phyloP scores from a whole-genome alignment of 2,797 vertebrate genomes.

The Cynopterus sphinx region DNA sequence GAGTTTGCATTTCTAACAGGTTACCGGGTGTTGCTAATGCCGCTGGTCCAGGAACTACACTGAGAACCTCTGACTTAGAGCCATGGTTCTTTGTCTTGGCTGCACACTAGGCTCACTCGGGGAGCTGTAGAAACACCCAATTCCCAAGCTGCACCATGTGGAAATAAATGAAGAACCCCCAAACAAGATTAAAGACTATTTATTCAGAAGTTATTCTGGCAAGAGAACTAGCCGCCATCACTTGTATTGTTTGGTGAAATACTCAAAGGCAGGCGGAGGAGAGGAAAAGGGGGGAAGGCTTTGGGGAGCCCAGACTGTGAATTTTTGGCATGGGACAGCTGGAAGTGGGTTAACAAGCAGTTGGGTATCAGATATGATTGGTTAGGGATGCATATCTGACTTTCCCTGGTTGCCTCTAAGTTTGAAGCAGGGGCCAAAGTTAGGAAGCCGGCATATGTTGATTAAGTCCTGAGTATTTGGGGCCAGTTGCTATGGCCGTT shows the following conservation, averaged over 20 bases:
- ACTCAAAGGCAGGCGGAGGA: not conserved
- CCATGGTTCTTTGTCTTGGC: not conserved
- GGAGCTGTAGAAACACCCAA: not conserved
- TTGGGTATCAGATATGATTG: not conserved
- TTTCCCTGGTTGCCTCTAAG: not conserved
- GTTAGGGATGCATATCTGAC: not conserved
- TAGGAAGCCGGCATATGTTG: not conserved
- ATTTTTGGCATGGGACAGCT: not conserved
- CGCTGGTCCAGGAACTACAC: not conserved
- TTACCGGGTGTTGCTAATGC: not conserved
- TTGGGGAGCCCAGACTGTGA: not conserved
- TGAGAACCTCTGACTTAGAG: not conserved
- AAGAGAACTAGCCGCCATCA: not conserved
- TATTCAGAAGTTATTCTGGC: not conserved
- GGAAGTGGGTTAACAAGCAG: not conserved
- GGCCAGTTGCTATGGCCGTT: not conserved
- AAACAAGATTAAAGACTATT: not conserved
- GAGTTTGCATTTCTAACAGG: not conserved
- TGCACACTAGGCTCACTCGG: not conserved
- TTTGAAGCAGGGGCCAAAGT: not conserved
- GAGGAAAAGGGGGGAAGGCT: not conserved
- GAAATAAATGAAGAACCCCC: not conserved
- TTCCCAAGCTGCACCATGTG: not conserved
- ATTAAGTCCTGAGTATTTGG: not conserved
- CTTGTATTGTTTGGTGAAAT: not conserved